Evolutionary conservation across 2,113 vertebrate genomes (phyloP), one percentile per base, ranked within the genome.

Genomic region (Phrynosoma platyrhinos): DNA sequence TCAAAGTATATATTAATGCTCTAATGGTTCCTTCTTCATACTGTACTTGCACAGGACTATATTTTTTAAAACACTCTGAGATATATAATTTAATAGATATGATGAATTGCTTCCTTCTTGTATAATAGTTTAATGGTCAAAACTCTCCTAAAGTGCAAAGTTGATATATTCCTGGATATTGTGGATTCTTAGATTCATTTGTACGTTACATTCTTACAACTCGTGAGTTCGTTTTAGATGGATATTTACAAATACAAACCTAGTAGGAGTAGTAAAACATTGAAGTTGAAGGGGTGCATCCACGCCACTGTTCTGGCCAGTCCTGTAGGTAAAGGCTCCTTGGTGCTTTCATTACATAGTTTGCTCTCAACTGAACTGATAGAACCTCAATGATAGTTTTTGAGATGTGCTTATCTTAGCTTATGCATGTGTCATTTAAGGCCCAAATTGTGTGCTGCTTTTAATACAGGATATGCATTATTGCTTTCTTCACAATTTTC

Each of bases 1-100:
- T 91, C 86, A 89, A 84, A 91, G 85, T 89, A 47, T 0, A 9
- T 76, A 55, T 92, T 92, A 87, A 82, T 53, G 18, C 52, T 85
- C 71, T 14, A 47, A 30, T 5, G 79, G 30, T 88, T 91, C 79
- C 83, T 92, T 55, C 47, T 58, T 74, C 10, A 86, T 12, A 1
- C 79, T 36, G 58, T 69, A 91, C 52, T 75, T 89, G 5, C 32
- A 8, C 55, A 78, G 52, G 53, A 90, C 88, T 1, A 0, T 20
- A 36, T 16, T 79, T 78, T 85, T 47, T 32, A 68, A 85, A 77
- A 10, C 25, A 47, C 47, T 86, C 77, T 32, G 16, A 79, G 66
- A 36, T 86, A 36, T n/a, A 79, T 36, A 79, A 86, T 79, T 79
- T 86, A 86, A 79, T 68, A 86, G 42, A 52, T 6, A 79, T 32